Base-by-base conservation (phyloP, 2,113 vertebrate species). In the Rhabdornis inornatus region DNA sequence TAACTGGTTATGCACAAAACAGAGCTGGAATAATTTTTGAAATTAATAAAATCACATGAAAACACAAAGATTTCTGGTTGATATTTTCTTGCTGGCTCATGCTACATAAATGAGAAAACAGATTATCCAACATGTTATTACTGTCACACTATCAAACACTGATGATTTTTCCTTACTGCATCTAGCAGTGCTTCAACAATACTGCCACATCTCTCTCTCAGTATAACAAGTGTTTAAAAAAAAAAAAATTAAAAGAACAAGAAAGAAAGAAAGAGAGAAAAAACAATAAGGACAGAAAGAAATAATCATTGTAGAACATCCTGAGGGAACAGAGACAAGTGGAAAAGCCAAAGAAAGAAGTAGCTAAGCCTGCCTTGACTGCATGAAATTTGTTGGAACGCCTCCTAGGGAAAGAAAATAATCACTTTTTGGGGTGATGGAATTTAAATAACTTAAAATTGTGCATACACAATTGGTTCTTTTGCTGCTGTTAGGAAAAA, bases 401-500 rank as follows among this genome's bases (percentile, higher is more conserved):
- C 95, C 93, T 97, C 65, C 31, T 70, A 96, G 55, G 77, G 71
- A 95, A 94, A 82, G 85, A 90, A 98, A 97, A 97, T 97, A 96
- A 95, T 94, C 79, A 95, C n/a, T 95, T 95, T 95, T 96, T 90
- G 94, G 42, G 91, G 90, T 19, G 3, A 97, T 96, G 85, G 93
- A 96, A 97, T 97, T 97, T 97, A 96, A 97, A 97, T 97, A 97
- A 97, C 95, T 97, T 95, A 97, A 96, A 92, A 92, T 52, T 79
- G 70, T 94, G 81, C 74, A 87, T 96, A 96, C 57, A 90, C 33
- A 96, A 95, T 97, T 78, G 78, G 55, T 94, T 95, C 87, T 88
- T 97, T 91, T 94, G 90, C 82, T 72, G 44, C 69, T 92, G 81
- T 94, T 96, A 93, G 65, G 92, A 81, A 66, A 91, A 95, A 81